Base-by-base conservation (phyloP, 2,797 vertebrate genomes). In the Simalia tracyae region DNA sequence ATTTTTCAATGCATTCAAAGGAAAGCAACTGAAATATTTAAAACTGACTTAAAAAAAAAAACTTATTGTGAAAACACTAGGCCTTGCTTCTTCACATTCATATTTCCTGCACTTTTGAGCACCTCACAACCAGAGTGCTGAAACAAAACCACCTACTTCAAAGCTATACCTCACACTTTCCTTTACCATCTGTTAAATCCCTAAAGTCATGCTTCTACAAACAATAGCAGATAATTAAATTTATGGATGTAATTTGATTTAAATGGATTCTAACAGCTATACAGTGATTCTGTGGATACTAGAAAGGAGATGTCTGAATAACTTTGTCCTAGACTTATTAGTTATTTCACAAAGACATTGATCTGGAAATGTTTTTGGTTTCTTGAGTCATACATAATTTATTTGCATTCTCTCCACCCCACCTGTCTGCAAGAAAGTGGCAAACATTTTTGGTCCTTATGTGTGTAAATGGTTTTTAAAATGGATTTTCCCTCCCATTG, bases 221-320 rank as follows among this genome's bases (percentile, higher is more conserved):
- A 94, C 91, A 96, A 95, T 91, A 95, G 88, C 17, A 92, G 87
- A 92, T 95, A 95, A 94, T 95, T 95, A 94, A 63, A 95, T 96
- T 96, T 96, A 93, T 94, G 92, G 84, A 87, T 93, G 84, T 95
- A 94, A 96, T 96, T 96, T 93, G 90, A 96, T 95, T 97, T 95
- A 95, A 95, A 95, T 92, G 87, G 93, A 95, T 94, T 94, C 61
- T 94, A 95, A 92, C 24, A 31, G 56, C 90, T 94, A 94, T 87
- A 59, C 84, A 93, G 90, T 84, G 86, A 88, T 60, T 68, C 11
- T 88, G 26, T n/a, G 85, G 88, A 90, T 90, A 81, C 68, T 0
- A 0, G 61, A 1, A 42, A 89, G 59, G 11, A 89, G 59, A 66
- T 81, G 56, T 91, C 72, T 81, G 91, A 64, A 92, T 42, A 90